Percentiles rank a stretch among this genome's conserved stretches.
Conservation (phyloP, 2,797 vertebrate species). For the Phalanger gymnotis region DNA sequence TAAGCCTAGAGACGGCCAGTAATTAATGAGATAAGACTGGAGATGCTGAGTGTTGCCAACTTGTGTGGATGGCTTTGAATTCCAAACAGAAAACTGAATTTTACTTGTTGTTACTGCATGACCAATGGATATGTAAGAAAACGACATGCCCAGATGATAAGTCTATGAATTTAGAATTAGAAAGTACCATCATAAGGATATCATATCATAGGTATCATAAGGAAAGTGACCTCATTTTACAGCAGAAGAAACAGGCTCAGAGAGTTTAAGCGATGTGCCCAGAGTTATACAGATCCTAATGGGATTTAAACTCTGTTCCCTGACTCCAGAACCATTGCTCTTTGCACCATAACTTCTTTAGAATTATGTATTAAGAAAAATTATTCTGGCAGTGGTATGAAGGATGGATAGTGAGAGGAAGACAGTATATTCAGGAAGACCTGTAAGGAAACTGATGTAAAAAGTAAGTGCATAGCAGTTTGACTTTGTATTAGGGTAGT, state of each 20-base stretch:
- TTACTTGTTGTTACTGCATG: not conserved
- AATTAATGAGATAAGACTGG: not conserved
- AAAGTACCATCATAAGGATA: too few relatives aligned
- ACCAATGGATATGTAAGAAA: not conserved
- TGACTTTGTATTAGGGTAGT: not conserved
- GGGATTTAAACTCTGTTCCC: not conserved
- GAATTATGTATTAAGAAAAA: not conserved
- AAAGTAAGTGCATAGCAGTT: not conserved
- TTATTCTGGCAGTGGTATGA: not conserved
- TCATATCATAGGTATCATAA: not conserved
- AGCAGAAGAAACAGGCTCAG: not conserved
- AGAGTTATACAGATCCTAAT: not conserved
- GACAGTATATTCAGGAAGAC: not conserved
- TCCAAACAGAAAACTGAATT: not conserved
- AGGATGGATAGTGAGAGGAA: not conserved
- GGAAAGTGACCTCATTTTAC: not conserved
- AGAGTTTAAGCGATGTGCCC: not conserved
- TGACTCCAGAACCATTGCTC: not conserved
- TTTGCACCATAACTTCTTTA: not conserved
- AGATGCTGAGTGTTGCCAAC: not conserved
- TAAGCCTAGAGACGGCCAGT: not conserved
- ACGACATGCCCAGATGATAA: not conserved
- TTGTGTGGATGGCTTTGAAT: not conserved
- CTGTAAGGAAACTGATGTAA: not conserved
- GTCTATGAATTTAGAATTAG: not conserved